Conservation (phyloP, 2,113 vertebrate genomes). For the Notarius lentiginosus region DNA sequence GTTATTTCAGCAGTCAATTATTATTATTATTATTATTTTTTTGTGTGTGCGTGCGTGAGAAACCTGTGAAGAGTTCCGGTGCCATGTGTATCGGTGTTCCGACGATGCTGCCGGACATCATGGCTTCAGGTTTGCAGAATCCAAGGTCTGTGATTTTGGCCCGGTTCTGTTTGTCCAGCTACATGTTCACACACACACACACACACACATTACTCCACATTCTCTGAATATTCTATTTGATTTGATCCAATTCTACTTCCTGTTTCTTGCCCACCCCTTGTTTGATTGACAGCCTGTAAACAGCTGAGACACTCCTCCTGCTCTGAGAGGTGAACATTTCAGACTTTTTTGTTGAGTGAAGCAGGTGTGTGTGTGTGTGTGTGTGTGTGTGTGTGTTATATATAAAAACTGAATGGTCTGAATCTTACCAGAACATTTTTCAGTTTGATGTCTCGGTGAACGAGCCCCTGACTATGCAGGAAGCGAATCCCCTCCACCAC, state of each 20-base stretch:
- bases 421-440: conserved; percentile 94
- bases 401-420: background rate
- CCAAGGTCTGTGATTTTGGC: conserved; percentile 98
- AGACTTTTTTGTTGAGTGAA: no score
- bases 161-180: conserved; percentile 94
- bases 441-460: conserved; percentile 95
- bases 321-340: background rate
- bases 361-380: background rate
- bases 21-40: no score
- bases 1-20: background rate
- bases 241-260: background rate
- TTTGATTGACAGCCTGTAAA: background rate
- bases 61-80: conserved; percentile 94
- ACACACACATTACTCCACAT: background rate
- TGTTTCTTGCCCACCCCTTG: background rate
- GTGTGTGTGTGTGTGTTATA: background rate
- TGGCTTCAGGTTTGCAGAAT: conserved; percentile 98
- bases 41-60: background rate
- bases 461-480: conserved; percentile 91
- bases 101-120: conserved; percentile 99
- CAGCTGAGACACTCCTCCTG: background rate
- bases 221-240: background rate
- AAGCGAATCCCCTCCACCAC: conserved; percentile 97
- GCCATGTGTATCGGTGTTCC: conserved; percentile 99
- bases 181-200: conserved; percentile 3